phyloP scores from a whole-genome alignment of 2,888 invertebrate species.

The Drosophila emarginata region DNA sequence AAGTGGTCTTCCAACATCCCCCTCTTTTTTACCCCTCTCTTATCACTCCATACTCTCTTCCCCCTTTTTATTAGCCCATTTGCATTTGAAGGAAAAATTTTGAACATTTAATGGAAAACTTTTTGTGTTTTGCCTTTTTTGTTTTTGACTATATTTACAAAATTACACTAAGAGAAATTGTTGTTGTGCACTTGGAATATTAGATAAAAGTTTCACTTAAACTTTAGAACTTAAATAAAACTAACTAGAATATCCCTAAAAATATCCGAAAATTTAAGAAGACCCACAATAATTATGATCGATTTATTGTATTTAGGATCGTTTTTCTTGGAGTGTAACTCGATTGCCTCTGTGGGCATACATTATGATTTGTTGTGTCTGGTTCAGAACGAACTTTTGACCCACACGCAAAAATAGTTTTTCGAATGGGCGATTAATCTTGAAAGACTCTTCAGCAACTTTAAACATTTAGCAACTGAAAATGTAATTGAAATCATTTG shows the following conservation, averaged over 20 bases:
- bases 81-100: slow-evolving; percentile 4
- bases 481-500: neutral
- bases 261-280: too few species aligned
- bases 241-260: too few species aligned
- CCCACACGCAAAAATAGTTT: slow-evolving; percentile 10
- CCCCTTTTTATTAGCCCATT: neutral
- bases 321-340: slow-evolving; percentile 20
- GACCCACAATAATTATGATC: too few species aligned
- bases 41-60: neutral
- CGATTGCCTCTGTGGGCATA: slow-evolving; percentile 4
- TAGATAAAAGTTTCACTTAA: too few species aligned
- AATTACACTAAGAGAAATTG: neutral
- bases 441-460: neutral
- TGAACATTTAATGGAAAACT: neutral
- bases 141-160: neutral
- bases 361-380: slow-evolving; percentile 11
- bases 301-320: too few species aligned
- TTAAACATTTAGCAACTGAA: neutral
- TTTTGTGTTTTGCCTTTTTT: neutral
- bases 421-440: neutral
- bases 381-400: slow-evolving; percentile 33
- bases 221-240: too few species aligned
- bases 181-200: neutral
- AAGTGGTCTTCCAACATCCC: slow-evolving; percentile 54
- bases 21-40: neutral